phyloP scores from a whole-genome alignment of 2,888 invertebrate species.

The Brachylomia viminalis region DNA sequence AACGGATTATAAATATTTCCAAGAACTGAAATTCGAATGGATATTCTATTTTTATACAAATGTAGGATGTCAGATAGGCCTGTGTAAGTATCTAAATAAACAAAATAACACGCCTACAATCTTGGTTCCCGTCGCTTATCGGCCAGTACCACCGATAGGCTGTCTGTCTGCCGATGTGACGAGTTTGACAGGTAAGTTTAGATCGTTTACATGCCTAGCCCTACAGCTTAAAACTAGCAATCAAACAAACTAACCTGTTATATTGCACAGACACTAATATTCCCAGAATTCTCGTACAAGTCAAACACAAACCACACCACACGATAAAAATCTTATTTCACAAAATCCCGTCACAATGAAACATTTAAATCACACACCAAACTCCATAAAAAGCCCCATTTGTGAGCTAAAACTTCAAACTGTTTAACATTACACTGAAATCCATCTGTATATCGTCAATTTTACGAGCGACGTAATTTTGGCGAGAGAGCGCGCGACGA shows the following conservation, averaged over 20 bases:
- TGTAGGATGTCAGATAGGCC: conserved; percentile 7
- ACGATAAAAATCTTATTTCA: conserved; percentile 71
- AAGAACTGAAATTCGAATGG: conserved; percentile 6
- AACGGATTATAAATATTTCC: conserved; percentile 2
- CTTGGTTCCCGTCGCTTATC: conserved; percentile 58
- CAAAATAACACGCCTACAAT: conserved; percentile 31
- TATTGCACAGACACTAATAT: conserved; percentile 48
- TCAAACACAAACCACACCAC: conserved; percentile 69
- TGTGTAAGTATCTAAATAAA: conserved; percentile 40
- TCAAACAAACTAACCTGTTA: conserved; percentile 70
- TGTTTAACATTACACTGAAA: conserved; percentile 73
- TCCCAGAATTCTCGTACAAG: conserved; percentile 61
- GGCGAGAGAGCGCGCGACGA: conserved; percentile 35
- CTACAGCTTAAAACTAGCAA: conserved; percentile 43
- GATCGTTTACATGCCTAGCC: conserved; percentile 27
- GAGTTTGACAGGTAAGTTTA: conserved; percentile 33
- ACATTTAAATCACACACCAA: conserved; percentile 71
- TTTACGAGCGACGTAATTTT: conserved; percentile 72
- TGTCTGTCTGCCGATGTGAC: conserved; percentile 43
- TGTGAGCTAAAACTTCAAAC: conserved; percentile 63
- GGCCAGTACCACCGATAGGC: conserved; percentile 53
- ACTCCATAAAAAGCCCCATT: conserved; percentile 67
- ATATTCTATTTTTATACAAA: conserved; percentile 33
- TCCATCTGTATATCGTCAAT: conserved; percentile 71
- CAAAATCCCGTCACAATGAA: conserved; percentile 71